Percentiles rank a stretch among this genome's conserved stretches.
phyloP scores from a whole-genome alignment of 2,888 invertebrate genomes.

The Cordilura impudica region DNA sequence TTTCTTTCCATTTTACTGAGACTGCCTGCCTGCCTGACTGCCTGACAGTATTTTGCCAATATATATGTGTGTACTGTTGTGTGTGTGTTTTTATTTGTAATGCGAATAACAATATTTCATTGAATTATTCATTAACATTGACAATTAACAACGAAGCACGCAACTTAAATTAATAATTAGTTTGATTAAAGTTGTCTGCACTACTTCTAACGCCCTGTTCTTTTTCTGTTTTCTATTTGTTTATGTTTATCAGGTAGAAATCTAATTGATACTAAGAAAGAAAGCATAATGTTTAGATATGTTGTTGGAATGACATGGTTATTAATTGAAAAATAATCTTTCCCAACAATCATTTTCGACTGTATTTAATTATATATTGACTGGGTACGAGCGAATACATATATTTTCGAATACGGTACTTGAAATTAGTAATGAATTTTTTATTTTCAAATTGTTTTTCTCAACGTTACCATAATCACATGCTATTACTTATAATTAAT shows the following conservation, averaged over 20 bases:
- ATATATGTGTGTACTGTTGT: not conserved
- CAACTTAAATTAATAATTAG: constrained; percentile 77
- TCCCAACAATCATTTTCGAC: too few relatives aligned
- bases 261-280: constrained; percentile 28
- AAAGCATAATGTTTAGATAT: not conserved
- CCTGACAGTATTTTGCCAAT: not conserved
- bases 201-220: too few relatives aligned
- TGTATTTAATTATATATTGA: too few relatives aligned
- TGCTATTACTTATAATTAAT: too few relatives aligned
- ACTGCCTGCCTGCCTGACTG: not conserved
- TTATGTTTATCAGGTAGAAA: not conserved
- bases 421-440: too few relatives aligned
- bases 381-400: too few relatives aligned
- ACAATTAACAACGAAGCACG: constrained; percentile 73
- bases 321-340: too few relatives aligned
- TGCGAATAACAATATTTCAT: constrained; percentile 64
- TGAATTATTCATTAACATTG: constrained; percentile 74
- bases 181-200: constrained; percentile 74
- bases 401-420: too few relatives aligned
- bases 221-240: not conserved
- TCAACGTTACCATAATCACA: too few relatives aligned
- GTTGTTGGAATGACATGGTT: not conserved
- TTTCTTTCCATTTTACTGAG: not conserved
- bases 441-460: too few relatives aligned
- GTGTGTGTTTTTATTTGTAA: not conserved